Evolutionary conservation across 2,888 invertebrate species (phyloP), one percentile per base, ranked within the genome.

Genomic region (Andrena marginata): DNA sequence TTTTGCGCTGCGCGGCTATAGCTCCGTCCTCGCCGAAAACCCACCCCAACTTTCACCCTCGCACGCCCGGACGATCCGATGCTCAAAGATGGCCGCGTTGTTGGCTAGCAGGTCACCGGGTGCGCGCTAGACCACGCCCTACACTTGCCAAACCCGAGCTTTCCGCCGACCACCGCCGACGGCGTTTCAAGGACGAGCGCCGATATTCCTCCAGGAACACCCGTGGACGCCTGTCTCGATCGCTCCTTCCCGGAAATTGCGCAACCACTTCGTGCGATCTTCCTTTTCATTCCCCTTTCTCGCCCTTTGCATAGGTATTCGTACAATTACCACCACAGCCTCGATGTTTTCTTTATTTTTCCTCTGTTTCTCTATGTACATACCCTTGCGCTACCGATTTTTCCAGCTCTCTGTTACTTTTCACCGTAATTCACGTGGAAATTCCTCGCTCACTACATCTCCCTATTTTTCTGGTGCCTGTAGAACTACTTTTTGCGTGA

Each of bases 111-210:
- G 89, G 89, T 88, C 89, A 89, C 90, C 91, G 92, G 90, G 91
- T 91, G 92, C 91, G 90, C 87, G 89, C 51, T 90, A 92, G 85
- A 89, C 92, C 92, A 93, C 92, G 93, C 93, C 93, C 92, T 90
- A 85, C 62, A 64, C 75, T 75, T 71, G 74, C 77, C 82, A 83
- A 86, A 82, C 80, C 64, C 78, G 63, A 78, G 60, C 70, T 73
- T 78, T 69, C 67, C 73, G 73, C 63, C 69, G 48, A 73, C 65
- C 80, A 71, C 68, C 70, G 70, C 71, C 92, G 91, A 92, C 91
- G 90, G 86, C 91, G 87, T 79, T 74, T 86, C 90, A 90, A 91
- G 90, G 91, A 90, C 90, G 88, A 79, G 80, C 76, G 59, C 42
- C 64, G 49, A 67, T 70, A 64, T 75, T 80, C 67, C 78, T 80